These are phyloP conservation scores for Eupeodes luniger DNA, from an alignment of 2,888 invertebrate species.

Conservation along the genomic window DNA sequence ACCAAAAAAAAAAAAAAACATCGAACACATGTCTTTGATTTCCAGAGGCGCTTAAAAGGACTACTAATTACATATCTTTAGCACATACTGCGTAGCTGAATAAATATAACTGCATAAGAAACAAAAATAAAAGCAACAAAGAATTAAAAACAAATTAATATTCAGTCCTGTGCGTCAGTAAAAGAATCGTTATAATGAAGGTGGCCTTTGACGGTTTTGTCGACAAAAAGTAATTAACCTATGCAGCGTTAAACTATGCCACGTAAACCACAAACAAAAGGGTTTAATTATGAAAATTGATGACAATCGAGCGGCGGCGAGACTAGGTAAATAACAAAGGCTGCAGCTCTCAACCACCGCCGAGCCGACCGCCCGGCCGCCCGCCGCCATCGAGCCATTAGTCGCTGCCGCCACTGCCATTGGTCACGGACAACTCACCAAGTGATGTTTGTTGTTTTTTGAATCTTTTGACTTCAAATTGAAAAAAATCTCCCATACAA, in stretches of 20 bases:
- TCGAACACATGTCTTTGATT: background rate
- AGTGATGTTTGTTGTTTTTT: background rate
- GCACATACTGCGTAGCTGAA: background rate
- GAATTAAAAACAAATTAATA: conserved; percentile 1
- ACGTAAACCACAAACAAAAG: conserved; percentile 38
- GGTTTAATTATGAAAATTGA: conserved; percentile 65
- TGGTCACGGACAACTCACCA: background rate
- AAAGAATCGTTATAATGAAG: conserved; percentile 32
- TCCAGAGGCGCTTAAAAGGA: background rate
- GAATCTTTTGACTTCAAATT: background rate
- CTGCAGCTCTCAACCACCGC: conserved; percentile 5
- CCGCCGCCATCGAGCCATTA: background rate
- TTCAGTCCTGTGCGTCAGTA: conserved; percentile 9
- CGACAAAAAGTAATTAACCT: conserved; percentile 42
- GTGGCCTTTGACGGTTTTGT: conserved; percentile 53
- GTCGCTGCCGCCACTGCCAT: background rate
- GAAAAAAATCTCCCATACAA: background rate
- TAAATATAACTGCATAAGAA: background rate
- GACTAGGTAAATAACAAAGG: conserved; percentile 52
- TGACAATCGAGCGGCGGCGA: conserved; percentile 42
- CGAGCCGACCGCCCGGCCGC: background rate
- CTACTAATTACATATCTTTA: background rate
- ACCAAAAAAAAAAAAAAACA: conserved; percentile 8
- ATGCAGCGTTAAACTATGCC: background rate
- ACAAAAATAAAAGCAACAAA: background rate